Base-by-base conservation (phyloP, 92 coral and sea anemone species). In the Virgularia gustaviana region DNA sequence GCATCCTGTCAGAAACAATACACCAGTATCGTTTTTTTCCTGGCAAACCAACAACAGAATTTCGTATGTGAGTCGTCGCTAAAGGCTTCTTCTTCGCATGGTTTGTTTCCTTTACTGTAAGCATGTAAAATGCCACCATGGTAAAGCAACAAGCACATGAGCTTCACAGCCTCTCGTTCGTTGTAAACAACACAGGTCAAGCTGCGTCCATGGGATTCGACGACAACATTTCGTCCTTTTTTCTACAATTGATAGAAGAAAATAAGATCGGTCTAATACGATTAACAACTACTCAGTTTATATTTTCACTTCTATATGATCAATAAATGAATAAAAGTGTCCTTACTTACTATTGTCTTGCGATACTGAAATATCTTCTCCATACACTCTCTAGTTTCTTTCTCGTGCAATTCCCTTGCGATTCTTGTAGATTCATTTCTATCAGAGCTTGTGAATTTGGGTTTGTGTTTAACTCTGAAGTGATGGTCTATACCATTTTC, bases 401-500 rank as follows among this genome's bases (percentile, higher is more conserved):
- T 11, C 13, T 54, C 2, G 15, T 54, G 30, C 15, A 54, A 13
- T 54, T 54, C 30, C 1, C 6, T n/a, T 30, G 31, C 10, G 2
- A 54, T 54, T 54, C 55, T 19, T 16, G 16, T 4, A 13, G 55
- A 47, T 13, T 47, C 55, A 2, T 13, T 47, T 47, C 30, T 54
- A 23, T n/a, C 29, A n/a, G 2, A 6, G 29, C 27, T 22, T 13
- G 60, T 2, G 29, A n/a, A 54, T 1, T 54, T 35, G 23, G 23
- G 60, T 13, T 23, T 54, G 13, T 54, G 60, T 2, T 22, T 10
- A 23, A 54, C 29, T 54, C 60, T 30, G n/a, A 6, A 54, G 29
- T 54, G 60, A 54, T 54, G 60, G 10, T 9, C 60, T 9, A 54
- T 54, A 22, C 60, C 60, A 13, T 54, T 54, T 54, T 54, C 60